phyloP scores from a whole-genome alignment of 2,113 vertebrate genomes.

The Cyprinodon tularosa region DNA sequence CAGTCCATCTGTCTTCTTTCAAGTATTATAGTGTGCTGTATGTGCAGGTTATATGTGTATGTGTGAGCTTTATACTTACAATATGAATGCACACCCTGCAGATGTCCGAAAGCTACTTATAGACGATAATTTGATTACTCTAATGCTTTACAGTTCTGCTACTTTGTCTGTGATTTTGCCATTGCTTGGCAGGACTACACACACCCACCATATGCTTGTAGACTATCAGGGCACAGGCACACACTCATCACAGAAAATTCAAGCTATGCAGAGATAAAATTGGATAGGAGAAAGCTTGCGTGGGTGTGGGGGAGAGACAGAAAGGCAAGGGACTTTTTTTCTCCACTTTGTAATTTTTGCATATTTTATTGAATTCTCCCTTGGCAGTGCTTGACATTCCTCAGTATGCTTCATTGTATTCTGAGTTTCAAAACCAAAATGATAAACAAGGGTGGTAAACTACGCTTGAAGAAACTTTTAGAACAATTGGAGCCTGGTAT shows the following conservation, averaged over 20 bases:
- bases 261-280: conserved; percentile 54
- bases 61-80: conserved; percentile 21
- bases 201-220: conserved; percentile 65
- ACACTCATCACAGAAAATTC: conserved; percentile 43
- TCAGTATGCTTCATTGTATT: conserved; percentile 55
- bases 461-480: conserved; percentile 64
- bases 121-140: conserved; percentile 71
- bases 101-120: conserved; percentile 74
- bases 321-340: conserved; percentile 46
- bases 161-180: conserved; percentile 60
- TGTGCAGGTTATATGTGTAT: conserved; percentile 12
- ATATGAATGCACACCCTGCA: conserved; percentile 41
- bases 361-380: conserved; percentile 68
- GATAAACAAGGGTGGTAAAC: conserved; percentile 72
- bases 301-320: not conserved
- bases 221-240: conserved; percentile 53
- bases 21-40: conserved; percentile 35
- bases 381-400: conserved; percentile 52
- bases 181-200: conserved; percentile 67
- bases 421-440: conserved; percentile 50
- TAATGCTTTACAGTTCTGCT: conserved; percentile 56
- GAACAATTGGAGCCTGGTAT: conserved; percentile 58
- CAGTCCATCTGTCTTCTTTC: conserved; percentile 68
- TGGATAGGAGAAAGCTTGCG: conserved; percentile 37
- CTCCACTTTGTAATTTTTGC: conserved; percentile 70